phyloP scores from a whole-genome alignment of 2,113 vertebrate species.

The Arenaria interpres region DNA sequence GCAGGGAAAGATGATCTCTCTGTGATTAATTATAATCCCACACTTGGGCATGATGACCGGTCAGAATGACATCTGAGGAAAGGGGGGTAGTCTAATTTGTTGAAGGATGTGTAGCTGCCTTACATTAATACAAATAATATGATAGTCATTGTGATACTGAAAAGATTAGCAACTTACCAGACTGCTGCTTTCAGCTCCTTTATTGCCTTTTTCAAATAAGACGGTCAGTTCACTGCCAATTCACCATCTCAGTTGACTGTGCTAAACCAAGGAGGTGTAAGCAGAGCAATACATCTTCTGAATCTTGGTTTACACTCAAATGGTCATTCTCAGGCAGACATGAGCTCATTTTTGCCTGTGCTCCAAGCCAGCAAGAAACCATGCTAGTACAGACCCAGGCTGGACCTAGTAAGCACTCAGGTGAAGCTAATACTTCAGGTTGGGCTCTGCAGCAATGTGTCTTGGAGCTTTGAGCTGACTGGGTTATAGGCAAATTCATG shows the following conservation, averaged over 20 bases:
- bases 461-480: not conserved
- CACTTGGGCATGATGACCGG: not conserved
- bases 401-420: not conserved
- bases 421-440: not conserved
- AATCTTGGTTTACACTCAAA: not conserved
- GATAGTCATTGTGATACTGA: not conserved
- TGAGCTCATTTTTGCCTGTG: accelerated
- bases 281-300: not conserved
- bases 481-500: not conserved
- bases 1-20: not conserved
- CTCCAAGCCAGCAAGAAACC: not conserved
- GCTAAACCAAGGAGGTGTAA: not conserved
- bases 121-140: not conserved
- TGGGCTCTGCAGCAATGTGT: accelerated
- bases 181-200: not conserved
- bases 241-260: not conserved
- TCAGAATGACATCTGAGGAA: not conserved
- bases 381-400: not conserved
- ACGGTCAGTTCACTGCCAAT: not conserved
- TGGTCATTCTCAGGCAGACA: not conserved
- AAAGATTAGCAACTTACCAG: not conserved
- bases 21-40: not conserved
- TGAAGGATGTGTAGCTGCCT: not conserved
- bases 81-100: not conserved
- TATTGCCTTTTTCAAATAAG: not conserved